Evolutionary conservation across 2,888 invertebrate genomes (phyloP).

Genomic region (Ditylenchus weischeri): DNA sequence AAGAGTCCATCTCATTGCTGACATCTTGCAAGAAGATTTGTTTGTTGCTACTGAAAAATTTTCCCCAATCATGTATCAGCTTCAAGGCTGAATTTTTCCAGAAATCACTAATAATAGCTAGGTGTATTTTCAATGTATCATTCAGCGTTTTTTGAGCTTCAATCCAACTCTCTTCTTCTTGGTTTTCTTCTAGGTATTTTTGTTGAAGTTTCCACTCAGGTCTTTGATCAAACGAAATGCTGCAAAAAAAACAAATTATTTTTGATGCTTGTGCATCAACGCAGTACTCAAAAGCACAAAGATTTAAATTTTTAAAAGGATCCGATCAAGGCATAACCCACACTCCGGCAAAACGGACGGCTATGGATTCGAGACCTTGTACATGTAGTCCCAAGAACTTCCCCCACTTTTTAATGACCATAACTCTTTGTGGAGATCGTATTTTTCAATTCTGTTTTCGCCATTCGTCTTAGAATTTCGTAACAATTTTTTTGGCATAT

Average conservation of each 20-base stretch:
- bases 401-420: too few species aligned
- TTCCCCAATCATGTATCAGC: conserved; percentile 28
- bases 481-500: too few species aligned
- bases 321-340: too few species aligned
- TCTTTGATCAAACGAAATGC: conserved; percentile 33
- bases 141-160: conserved; percentile 13
- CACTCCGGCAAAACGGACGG: too few species aligned
- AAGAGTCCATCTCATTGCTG: conserved; percentile 22
- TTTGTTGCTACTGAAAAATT: conserved; percentile 9
- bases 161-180: conserved; percentile 6
- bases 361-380: too few species aligned
- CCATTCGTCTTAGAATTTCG: too few species aligned
- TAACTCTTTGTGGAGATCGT: too few species aligned
- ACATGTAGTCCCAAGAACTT: too few species aligned
- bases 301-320: too few species aligned
- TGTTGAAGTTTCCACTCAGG: conserved; percentile 25
- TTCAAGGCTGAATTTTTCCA: conserved; percentile 25
- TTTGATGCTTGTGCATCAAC: too few species aligned
- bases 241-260: conserved; percentile 24
- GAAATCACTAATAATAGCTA: conserved; percentile 26
- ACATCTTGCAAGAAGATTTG: conserved; percentile 24
- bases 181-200: conserved; percentile 1
- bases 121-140: conserved; percentile 26
- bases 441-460: too few species aligned
- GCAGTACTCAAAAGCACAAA: too few species aligned